Evolutionary conservation across 2,113 vertebrate species (phyloP).

Genomic region (Empidonax alnorum): DNA sequence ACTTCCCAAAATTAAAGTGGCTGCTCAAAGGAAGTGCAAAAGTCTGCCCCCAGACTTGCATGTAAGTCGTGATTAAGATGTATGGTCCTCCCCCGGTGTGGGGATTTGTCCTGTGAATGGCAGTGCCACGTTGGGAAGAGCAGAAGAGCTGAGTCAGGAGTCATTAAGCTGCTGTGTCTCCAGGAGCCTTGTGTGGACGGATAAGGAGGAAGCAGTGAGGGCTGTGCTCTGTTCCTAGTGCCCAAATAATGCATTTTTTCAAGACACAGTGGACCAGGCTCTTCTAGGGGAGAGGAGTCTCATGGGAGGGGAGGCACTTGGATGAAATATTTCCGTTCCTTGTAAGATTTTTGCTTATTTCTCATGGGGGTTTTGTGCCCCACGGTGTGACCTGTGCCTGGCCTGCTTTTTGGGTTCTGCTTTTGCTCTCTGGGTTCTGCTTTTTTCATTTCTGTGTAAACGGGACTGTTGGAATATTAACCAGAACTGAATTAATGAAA

Average conservation of each 20-base stretch:
- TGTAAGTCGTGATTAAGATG: conserved; percentile 32
- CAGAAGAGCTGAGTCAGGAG: conserved; percentile 35
- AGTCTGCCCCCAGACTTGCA: conserved; percentile 28
- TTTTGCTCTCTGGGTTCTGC: background rate
- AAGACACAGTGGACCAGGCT: background rate
- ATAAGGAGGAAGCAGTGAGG: background rate
- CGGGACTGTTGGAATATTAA: background rate
- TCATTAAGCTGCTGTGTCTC: background rate
- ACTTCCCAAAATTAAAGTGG: conserved; percentile 32
- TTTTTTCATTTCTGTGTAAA: background rate
- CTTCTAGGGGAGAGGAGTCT: background rate
- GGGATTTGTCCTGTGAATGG: conserved; percentile 12
- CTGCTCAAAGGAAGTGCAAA: conserved; percentile 35
- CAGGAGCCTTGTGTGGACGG: background rate
- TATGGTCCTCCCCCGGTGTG: background rate
- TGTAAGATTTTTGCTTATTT: background rate
- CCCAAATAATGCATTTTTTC: background rate
- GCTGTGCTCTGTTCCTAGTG: background rate
- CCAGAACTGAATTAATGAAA: background rate
- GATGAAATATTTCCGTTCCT: background rate
- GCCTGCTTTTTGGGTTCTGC: background rate
- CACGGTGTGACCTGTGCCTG: background rate
- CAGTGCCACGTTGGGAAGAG: background rate
- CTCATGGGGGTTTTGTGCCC: background rate
- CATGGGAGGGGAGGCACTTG: background rate